These are phyloP conservation scores for Helleia helle DNA, from an alignment of 2,888 invertebrate genomes.

Conservation along the genomic window DNA sequence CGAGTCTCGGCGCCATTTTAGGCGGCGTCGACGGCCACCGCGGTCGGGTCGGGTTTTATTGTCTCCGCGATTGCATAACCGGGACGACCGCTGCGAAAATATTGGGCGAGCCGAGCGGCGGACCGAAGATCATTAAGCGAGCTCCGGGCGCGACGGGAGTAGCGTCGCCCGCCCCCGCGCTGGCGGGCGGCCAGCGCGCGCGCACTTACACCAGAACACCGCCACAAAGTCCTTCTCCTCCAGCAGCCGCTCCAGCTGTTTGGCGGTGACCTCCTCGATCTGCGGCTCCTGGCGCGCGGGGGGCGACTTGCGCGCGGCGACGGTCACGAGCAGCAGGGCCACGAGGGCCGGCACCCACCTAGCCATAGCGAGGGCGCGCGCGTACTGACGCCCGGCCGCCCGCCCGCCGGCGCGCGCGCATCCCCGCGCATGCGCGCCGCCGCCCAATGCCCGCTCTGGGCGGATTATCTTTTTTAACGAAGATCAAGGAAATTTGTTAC, in stretches of 20 bases:
- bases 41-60: slow-evolving; percentile 68
- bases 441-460: slow-evolving; percentile 27
- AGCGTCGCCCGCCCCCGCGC: slow-evolving; percentile 38
- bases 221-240: slow-evolving; percentile 95
- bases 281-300: slow-evolving; percentile 76
- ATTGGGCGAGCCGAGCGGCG: slow-evolving; percentile 21
- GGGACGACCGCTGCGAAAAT: slow-evolving; percentile 17
- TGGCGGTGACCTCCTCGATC: slow-evolving; percentile 95
- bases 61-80: slow-evolving; percentile 68
- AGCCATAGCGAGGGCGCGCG: slow-evolving; percentile 70
- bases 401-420: slow-evolving; percentile 29
- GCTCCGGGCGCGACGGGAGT: slow-evolving; percentile 23
- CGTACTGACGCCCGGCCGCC: slow-evolving; percentile 48
- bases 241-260: slow-evolving; percentile 91
- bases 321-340: slow-evolving; percentile 70
- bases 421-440: slow-evolving; percentile 18
- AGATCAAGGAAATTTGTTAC: slow-evolving; percentile 3
- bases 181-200: slow-evolving; percentile 33
- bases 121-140: slow-evolving; percentile 28
- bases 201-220: slow-evolving; percentile 96
- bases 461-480: slow-evolving; percentile 8
- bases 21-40: slow-evolving; percentile 53
- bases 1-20: slow-evolving; percentile 69
- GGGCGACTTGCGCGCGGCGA: slow-evolving; percentile 66
- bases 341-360: slow-evolving; percentile 66